Conservation (phyloP, 1,140 invertebrate genomes). For the Metaphire vulgaris region DNA sequence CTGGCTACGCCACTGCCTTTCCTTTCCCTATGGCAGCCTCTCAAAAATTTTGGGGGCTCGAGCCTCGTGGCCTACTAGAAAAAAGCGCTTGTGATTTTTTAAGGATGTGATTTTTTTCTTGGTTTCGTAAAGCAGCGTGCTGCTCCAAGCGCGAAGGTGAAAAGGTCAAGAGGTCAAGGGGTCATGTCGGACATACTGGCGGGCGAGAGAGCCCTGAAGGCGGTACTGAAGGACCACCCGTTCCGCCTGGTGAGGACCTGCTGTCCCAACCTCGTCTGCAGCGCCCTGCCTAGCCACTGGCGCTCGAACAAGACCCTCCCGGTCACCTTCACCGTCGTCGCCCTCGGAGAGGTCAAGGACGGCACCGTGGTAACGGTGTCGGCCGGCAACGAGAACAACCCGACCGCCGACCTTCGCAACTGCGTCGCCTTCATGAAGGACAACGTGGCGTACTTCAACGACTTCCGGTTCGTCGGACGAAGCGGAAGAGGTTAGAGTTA, state of each 20-base stretch:
- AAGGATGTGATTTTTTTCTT: no score
- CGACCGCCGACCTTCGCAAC: constrained; percentile 86
- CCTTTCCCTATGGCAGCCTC: no score
- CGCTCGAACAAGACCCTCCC: constrained; percentile 48
- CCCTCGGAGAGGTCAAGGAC: constrained; percentile 84
- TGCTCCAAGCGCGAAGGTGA: no score
- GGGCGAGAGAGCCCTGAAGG: no score
- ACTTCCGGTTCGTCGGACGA: constrained; percentile 89
- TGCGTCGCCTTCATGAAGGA: constrained; percentile 91
- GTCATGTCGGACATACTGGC: no score
- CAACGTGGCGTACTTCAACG: constrained; percentile 93
- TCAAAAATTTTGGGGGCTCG: no score
- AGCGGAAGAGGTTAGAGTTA: constrained; percentile 91
- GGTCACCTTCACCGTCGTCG: constrained; percentile 51
- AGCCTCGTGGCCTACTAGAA: no score
- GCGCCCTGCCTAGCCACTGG: constrained; percentile 81
- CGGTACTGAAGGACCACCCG: no score
- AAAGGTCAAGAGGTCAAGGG: no score
- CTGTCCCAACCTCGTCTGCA: constrained; percentile 87
- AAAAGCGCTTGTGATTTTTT: no score
- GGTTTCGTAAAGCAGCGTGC: no score
- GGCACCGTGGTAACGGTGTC: constrained; percentile 86
- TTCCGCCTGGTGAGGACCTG: constrained; percentile 85
- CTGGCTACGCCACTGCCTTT: no score
- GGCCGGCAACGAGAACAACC: constrained; percentile 96